phyloP scores from a whole-genome alignment of 2,888 invertebrate species.

The Piscicola geometra region DNA sequence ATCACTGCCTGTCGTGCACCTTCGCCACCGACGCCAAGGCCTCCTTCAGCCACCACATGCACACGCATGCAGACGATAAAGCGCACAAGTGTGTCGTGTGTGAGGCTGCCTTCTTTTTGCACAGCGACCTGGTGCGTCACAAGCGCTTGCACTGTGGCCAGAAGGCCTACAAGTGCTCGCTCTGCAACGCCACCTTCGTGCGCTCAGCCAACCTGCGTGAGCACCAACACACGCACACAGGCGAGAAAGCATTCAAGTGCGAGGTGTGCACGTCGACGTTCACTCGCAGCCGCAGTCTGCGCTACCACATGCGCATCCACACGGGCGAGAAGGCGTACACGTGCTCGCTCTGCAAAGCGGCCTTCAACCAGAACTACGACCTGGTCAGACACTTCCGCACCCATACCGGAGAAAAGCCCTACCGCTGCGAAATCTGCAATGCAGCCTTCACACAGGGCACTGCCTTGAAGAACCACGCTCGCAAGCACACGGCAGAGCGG shows the following conservation, averaged over 20 bases:
- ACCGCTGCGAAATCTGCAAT: constrained; percentile 15
- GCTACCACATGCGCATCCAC: constrained; percentile 31
- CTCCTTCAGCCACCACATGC: constrained; percentile 4
- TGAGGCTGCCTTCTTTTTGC: constrained; percentile 20
- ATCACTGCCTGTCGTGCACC: neutral
- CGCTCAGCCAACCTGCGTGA: neutral
- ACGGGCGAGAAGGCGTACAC: constrained; percentile 36
- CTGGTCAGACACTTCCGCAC: constrained; percentile 30
- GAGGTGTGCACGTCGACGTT: constrained; percentile 31
- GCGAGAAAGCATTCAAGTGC: constrained; percentile 33
- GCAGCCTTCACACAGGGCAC: neutral
- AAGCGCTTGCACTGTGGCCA: neutral
- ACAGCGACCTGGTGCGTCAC: constrained; percentile 23
- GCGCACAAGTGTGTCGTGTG: constrained; percentile 28
- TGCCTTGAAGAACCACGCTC: neutral
- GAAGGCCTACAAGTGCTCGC: neutral
- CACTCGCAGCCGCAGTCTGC: constrained; percentile 17
- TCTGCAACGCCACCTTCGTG: constrained; percentile 14
- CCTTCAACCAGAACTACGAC: constrained; percentile 28
- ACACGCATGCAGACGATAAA: constrained; percentile 5
- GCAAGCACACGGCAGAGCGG: neutral
- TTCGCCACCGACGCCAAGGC: constrained; percentile 1
- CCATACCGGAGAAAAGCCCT: constrained; percentile 33
- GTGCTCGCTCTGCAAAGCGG: constrained; percentile 31
- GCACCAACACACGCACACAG: constrained; percentile 28